Base-by-base conservation (phyloP, 1,140 invertebrate genomes). In the Diorhabda sublineata region DNA sequence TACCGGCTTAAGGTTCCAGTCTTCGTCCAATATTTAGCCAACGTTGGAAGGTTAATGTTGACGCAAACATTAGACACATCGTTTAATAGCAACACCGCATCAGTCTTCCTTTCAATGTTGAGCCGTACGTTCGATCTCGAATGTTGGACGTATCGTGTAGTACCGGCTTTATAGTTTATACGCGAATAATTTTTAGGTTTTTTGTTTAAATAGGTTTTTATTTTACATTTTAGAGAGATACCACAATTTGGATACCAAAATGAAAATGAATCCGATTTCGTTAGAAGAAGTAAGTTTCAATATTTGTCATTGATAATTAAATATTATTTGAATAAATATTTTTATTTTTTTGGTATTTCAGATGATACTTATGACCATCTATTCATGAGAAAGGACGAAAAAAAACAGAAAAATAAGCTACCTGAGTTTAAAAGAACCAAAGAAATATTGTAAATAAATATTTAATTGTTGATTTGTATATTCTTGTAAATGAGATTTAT, bases 361-460 rank as follows among this genome's bases (percentile, higher is more conserved):
- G 87, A 87, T 89, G 86, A 90, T 89, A 69, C 79, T 90, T 74
- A 89, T 89, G 86, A 90, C 88, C n/a, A 87, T 89, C 72, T 89
- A 89, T 81, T 88, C 88, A 68, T 90, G 83, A 87, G 60, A n/a
- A 2, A n/a, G 2, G 42, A 5, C 43, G n/a, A 52, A n/a, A 52
- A 6, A 6, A 3, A 52, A 52, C 47, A 6, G n/a, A 52, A 52
- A 52, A 3, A 6, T 52, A 52, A 52, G 6, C 6, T 3, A 52
- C n/a, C 6, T 52, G 47, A 52, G 4, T 52, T 3, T 52, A 8
- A 52, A 52, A 52, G 4, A 52, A 52, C 47, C 47, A 52, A 52
- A 52, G 47, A 52, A 52, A 52, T 52, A 8, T 6, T 52, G 47
- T 52, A 52, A 6, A 26, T 26, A 26, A 26, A 2, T 56, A 60